Evolutionary conservation across 64 coral and sea anemone genomes (phyloP).

Genomic region (Dendrophyllia cribrosa): DNA sequence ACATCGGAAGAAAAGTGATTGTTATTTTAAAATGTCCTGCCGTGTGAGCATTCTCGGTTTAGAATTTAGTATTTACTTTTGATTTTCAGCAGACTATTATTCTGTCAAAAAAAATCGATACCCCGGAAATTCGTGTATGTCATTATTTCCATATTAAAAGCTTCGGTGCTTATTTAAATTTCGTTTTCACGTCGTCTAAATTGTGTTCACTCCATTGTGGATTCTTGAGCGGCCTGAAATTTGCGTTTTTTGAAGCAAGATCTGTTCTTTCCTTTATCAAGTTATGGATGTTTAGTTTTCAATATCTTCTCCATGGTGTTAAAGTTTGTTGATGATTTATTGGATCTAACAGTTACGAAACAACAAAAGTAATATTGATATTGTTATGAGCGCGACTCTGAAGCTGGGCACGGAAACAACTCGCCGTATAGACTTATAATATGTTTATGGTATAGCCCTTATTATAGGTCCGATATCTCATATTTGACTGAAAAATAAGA

Average conservation of each 20-base stretch:
- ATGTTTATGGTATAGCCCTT: background rate
- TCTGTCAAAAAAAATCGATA: background rate
- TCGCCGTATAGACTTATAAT: background rate
- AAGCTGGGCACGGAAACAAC: background rate
- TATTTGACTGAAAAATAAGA: background rate
- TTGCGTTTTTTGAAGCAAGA: background rate
- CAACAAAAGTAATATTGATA: background rate
- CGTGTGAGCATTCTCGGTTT: background rate
- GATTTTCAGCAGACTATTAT: background rate
- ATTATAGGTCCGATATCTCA: background rate
- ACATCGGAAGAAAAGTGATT: background rate
- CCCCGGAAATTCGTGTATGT: background rate
- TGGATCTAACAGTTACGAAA: background rate
- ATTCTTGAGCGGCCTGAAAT: no score
- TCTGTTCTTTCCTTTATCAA: background rate
- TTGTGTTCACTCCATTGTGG: no score
- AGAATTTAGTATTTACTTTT: background rate
- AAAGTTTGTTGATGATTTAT: background rate
- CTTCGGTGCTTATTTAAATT: no score
- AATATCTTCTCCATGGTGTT: no score
- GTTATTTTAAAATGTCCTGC: background rate
- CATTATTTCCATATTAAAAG: constrained; percentile 26
- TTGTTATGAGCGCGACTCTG: background rate
- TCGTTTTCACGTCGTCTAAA: no score
- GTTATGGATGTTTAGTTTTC: background rate